Conservation (phyloP, 2,113 vertebrate genomes). For the Notarius lentiginosus region DNA sequence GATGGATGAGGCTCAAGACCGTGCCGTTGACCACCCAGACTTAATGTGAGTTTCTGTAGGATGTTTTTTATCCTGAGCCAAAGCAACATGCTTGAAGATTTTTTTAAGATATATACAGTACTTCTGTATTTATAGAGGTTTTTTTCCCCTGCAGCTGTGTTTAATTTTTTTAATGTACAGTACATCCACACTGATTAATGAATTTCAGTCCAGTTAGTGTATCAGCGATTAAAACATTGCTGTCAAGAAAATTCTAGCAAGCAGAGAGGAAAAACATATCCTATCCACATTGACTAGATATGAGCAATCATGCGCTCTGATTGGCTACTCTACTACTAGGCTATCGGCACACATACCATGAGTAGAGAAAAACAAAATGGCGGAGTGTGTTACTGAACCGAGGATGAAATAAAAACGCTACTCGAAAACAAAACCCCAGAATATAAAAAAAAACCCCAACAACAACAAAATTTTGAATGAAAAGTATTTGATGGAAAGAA, state of each 20-base stretch:
- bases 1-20: conserved; percentile 9
- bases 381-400: too few species aligned
- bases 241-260: not conserved
- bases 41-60: not conserved
- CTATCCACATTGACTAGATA: too few species aligned
- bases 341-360: too few species aligned
- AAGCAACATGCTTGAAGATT: not conserved
- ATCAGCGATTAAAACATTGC: not conserved
- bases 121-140: too few species aligned
- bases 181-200: not conserved
- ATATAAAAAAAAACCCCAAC: too few species aligned
- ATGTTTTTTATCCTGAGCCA: not conserved
- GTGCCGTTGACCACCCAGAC: conserved; percentile 5
- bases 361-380: too few species aligned
- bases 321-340: too few species aligned
- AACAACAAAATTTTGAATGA: too few species aligned
- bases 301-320: too few species aligned
- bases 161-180: not conserved
- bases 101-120: not conserved
- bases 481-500: too few species aligned
- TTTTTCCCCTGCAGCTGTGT: not conserved
- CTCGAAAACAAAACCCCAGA: too few species aligned
- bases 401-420: too few species aligned
- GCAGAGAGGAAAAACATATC: not conserved
- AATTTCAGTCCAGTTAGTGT: not conserved